phyloP scores from a whole-genome alignment of 2,113 vertebrate genomes.

The Rhinopomastus cyanomelas region DNA sequence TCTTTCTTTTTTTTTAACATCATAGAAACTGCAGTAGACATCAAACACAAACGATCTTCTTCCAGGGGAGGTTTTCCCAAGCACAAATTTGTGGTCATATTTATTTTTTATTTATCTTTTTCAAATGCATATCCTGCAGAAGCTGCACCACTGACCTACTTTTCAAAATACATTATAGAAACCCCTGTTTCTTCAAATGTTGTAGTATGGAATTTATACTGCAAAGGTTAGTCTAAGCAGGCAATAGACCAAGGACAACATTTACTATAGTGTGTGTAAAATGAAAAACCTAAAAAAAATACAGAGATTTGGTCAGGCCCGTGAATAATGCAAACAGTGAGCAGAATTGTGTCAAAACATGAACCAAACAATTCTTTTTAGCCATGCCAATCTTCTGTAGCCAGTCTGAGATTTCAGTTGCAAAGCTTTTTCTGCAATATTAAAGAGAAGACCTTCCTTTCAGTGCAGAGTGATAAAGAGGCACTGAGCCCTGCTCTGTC shows the following conservation, averaged over 20 bases:
- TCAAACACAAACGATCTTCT: not conserved
- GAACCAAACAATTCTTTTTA: conserved; percentile 23
- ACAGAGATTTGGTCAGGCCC: not conserved
- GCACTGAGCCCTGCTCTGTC: conserved; percentile 14
- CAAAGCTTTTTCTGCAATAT: conserved; percentile 13
- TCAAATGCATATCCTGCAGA: not conserved
- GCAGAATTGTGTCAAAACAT: conserved; percentile 7
- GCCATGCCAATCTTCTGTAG: conserved; percentile 41
- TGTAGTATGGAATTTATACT: not conserved
- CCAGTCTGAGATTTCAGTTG: not conserved
- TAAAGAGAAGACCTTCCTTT: conserved; percentile 25
- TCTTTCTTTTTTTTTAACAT: not conserved
- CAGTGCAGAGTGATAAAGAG: conserved; percentile 15
- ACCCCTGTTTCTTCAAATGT: not conserved
- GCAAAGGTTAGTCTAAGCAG: not conserved
- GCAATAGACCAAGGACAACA: not conserved
- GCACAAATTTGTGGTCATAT: not conserved
- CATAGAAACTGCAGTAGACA: not conserved
- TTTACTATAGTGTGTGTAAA: not conserved
- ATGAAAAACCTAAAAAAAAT: not conserved
- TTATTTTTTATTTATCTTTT: not conserved
- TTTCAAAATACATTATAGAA: not conserved
- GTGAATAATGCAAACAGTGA: conserved; percentile 48
- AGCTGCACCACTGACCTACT: not conserved
- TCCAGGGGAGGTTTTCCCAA: not conserved